A percentile compares a stretch with the other conserved stretches of the same genome.
These are phyloP conservation scores for Oncopeltus fasciatus DNA, from an alignment of 1,140 invertebrate genomes.

Conservation along the genomic window DNA sequence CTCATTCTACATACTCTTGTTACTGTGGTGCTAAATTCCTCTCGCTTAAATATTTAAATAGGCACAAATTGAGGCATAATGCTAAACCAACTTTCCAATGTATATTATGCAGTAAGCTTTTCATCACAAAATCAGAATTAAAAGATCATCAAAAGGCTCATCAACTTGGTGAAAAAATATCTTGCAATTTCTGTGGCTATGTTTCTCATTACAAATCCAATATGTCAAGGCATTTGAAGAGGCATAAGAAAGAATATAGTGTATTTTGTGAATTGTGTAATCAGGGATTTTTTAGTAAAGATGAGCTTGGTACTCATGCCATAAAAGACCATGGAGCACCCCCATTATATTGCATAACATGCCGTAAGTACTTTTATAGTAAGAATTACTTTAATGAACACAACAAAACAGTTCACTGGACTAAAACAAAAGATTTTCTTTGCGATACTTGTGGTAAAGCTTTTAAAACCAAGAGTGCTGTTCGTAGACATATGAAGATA, in stretches of 20 bases:
- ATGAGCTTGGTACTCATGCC: constrained; percentile 27
- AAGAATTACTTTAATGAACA: constrained; percentile 23
- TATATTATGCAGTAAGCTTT: constrained; percentile 5
- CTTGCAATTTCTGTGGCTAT: background rate
- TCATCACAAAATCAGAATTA: constrained; percentile 5
- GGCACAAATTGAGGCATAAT: constrained; percentile 4
- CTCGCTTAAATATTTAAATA: background rate
- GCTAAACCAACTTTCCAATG: constrained; percentile 5
- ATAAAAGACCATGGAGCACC: constrained; percentile 34
- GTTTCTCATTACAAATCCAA: constrained; percentile 28
- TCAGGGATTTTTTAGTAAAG: constrained; percentile 34
- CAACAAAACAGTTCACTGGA: constrained; percentile 21
- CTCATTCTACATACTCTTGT: background rate
- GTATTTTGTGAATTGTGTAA: constrained; percentile 31
- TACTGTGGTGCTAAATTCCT: constrained; percentile 12
- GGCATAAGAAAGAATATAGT: constrained; percentile 31
- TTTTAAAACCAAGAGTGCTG: constrained; percentile 39
- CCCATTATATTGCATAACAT: constrained; percentile 38
- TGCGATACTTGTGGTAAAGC: constrained; percentile 39
- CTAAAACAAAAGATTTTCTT: constrained; percentile 28
- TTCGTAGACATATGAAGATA: constrained; percentile 41
- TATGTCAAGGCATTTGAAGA: constrained; percentile 29
- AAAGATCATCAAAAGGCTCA: constrained; percentile 16
- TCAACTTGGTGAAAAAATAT: constrained; percentile 2
- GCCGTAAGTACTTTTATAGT: constrained; percentile 37